phyloP scores from a whole-genome alignment of 2,113 vertebrate species.

The Pituophis catenifer region DNA sequence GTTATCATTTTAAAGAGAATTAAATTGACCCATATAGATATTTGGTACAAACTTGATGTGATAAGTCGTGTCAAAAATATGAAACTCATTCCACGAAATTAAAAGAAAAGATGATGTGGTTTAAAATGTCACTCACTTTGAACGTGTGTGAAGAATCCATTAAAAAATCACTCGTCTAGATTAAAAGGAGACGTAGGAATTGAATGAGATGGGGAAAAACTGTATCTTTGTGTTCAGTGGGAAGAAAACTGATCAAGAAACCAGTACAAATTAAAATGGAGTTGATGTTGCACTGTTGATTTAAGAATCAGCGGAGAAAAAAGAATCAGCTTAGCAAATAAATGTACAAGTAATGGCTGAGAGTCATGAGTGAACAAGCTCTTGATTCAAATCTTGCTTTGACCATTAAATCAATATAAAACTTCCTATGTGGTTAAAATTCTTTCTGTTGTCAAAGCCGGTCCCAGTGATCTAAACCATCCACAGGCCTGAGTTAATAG shows the following conservation, averaged over 20 bases:
- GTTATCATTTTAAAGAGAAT: slow-evolving; percentile 10
- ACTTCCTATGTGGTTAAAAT: background rate
- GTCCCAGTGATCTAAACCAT: background rate
- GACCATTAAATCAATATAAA: background rate
- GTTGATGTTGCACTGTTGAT: background rate
- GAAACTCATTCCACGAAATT: slow-evolving; percentile 7
- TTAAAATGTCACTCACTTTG: background rate
- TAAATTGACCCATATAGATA: slow-evolving; percentile 10
- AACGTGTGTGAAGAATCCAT: background rate
- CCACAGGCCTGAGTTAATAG: background rate
- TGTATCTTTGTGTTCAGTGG: background rate
- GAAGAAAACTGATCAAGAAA: background rate
- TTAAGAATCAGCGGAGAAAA: background rate
- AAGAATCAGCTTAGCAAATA: background rate
- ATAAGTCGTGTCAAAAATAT: slow-evolving; percentile 19
- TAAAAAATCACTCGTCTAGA: slow-evolving; percentile 15
- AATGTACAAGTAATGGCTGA: background rate
- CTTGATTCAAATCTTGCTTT: background rate
- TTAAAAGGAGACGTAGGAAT: background rate
- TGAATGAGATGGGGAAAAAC: background rate
- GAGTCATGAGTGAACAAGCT: background rate
- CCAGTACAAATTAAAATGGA: rapidly evolving
- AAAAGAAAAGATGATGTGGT: background rate
- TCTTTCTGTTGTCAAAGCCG: background rate
- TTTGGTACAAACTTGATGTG: background rate